Base-by-base conservation (phyloP, 2,888 invertebrate species). In the Notocelia uddmanniana region DNA sequence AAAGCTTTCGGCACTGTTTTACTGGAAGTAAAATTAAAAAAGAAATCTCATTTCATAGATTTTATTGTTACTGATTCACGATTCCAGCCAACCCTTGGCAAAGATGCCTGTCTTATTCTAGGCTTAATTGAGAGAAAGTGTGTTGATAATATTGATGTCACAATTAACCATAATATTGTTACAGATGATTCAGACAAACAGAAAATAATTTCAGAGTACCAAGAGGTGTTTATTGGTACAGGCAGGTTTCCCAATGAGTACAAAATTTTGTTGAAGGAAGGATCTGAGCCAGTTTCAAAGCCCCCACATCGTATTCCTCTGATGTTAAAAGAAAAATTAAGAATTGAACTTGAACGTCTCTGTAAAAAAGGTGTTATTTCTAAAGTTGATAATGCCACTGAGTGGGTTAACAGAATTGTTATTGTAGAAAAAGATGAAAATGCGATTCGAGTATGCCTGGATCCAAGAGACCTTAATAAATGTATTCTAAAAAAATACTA, bases 71-170 rank as follows among this genome's bases (percentile, higher is more conserved):
- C 58, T 9, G 58, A 59, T 1, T 59, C 58, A 10, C 58, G 18
- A 13, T 59, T 59, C n/a, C 58, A 41, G 15, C 58, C 41, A 21
- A 59, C 58, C 18, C 58, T 59, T 59, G 58, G 58, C 6, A 41
- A 41, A 37, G 58, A 59, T 41, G 37, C 41, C n/a, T 59, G 58
- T 41, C 11, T 41, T 19, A 59, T 59, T 18, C 19, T 59, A 19
- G 37, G 37, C 11, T 59, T 59, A 31, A 63, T 63, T 50, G 34
- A 34, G 8, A 52, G 45, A 62, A 62, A 26, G n/a, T 50, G 76
- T 76, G 77, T 76, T 74, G 80, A 80, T 82, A 82, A 52, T 26
- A 15, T 60, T 15, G 45, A 60, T 41, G 31, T 31, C 31, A 13
- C 34, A 3, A 10, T 34, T 15, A 19, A 52, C 6, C 26, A 52